phyloP scores from a whole-genome alignment of 2,888 invertebrate species.

The Leptinotarsa juncta region DNA sequence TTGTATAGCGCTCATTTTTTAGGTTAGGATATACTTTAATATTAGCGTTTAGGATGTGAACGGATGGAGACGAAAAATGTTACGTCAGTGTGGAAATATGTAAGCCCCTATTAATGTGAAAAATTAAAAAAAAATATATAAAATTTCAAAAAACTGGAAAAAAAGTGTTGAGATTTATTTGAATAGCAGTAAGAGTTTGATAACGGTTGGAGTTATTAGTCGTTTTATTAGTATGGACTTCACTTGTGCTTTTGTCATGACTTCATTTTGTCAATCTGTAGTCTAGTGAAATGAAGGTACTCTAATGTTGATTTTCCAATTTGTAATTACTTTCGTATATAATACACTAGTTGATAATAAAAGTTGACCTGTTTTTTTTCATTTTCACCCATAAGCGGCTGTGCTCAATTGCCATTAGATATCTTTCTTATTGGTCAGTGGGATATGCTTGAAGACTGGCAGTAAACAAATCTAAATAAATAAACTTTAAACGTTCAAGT shows the following conservation, averaged over 20 bases:
- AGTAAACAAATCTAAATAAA: too few species aligned
- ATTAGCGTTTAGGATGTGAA: constrained; percentile 38
- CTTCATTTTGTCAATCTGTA: background rate
- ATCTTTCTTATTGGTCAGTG: too few species aligned
- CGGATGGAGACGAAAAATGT: constrained; percentile 38
- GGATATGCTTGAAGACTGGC: too few species aligned
- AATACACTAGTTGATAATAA: constrained; percentile 16
- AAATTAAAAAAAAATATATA: constrained; percentile 6
- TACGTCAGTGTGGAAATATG: constrained; percentile 45
- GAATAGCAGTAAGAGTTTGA: background rate
- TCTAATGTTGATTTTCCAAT: background rate
- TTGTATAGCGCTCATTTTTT: constrained; percentile 23
- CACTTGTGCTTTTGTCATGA: constrained; percentile 2
- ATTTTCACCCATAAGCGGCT: background rate
- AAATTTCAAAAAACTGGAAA: constrained; percentile 2
- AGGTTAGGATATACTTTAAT: constrained; percentile 36
- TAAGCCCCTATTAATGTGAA: constrained; percentile 7
- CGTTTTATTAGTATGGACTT: background rate
- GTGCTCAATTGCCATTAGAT: too few species aligned
- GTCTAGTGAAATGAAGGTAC: background rate
- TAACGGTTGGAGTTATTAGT: background rate
- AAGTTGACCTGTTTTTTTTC: background rate
- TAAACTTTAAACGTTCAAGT: too few species aligned
- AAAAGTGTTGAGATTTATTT: constrained; percentile 4
- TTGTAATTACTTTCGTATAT: constrained; percentile 14